Evolutionary conservation across 2,888 invertebrate species (phyloP).

Genomic region (Itoplectis maculator): DNA sequence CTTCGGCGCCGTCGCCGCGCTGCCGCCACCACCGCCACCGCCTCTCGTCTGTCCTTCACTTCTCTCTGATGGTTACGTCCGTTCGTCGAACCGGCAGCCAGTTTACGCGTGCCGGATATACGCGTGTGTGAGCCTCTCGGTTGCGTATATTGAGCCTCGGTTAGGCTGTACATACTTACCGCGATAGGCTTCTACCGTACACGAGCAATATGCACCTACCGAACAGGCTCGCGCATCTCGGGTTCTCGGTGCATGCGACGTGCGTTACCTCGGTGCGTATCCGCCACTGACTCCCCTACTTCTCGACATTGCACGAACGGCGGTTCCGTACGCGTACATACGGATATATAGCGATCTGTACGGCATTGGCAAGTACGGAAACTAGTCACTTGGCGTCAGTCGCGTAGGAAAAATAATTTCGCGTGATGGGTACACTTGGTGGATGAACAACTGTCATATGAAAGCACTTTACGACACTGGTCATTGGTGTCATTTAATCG

Average conservation of each 20-base stretch:
- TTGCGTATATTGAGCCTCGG: neutral
- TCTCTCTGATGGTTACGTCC: conserved; percentile 48
- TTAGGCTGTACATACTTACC: neutral
- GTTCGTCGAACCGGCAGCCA: conserved; percentile 63
- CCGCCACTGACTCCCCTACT: conserved; percentile 9
- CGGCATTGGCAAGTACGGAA: conserved; percentile 7
- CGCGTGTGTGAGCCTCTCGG: conserved; percentile 49
- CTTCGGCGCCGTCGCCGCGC: conserved; percentile 18
- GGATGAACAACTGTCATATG: neutral
- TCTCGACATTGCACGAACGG: conserved; percentile 38
- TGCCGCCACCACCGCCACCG: too few species aligned
- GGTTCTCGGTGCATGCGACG: conserved; percentile 28
- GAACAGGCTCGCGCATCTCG: conserved; percentile 38
- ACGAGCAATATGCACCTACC: conserved; percentile 10
- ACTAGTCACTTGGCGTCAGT: conserved; percentile 42
- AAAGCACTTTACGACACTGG: too few species aligned
- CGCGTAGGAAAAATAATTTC: conserved; percentile 69
- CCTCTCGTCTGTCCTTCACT: conserved; percentile 31
- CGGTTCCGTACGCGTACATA: neutral
- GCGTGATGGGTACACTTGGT: conserved; percentile 68
- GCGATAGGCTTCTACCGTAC: conserved; percentile 5
- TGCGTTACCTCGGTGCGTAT: conserved; percentile 35
- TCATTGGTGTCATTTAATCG: too few species aligned
- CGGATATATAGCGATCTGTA: neutral
- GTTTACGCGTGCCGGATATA: conserved; percentile 63